These are phyloP conservation scores for Minunthozetes semirufus DNA, from an alignment of 2,888 invertebrate species.

Conservation along the genomic window DNA sequence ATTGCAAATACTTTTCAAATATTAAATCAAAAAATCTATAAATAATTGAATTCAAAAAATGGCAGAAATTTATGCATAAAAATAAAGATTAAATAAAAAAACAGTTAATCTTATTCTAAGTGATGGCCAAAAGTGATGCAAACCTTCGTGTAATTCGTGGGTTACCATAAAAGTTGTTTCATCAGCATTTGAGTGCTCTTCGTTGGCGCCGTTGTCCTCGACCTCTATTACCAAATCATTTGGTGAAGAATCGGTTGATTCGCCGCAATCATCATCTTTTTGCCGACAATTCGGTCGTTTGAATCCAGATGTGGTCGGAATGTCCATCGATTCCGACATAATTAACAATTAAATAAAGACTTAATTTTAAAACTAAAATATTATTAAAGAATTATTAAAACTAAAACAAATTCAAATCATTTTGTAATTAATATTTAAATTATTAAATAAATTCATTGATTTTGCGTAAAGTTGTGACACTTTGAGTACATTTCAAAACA, in stretches of 20 bases:
- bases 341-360: too few relatives aligned
- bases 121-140: not conserved
- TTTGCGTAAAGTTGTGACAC: too few relatives aligned
- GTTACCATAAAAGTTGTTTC: conserved; percentile 21
- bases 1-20: not conserved
- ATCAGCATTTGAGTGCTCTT: not conserved
- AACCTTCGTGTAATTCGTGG: conserved; percentile 24
- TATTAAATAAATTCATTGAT: too few relatives aligned
- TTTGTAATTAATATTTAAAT: too few relatives aligned
- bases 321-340: not conserved
- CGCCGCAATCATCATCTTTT: not conserved
- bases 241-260: not conserved
- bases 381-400: too few relatives aligned
- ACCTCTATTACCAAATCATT: not conserved
- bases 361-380: too few relatives aligned
- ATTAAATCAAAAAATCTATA: not conserved
- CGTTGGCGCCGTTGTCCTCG: conserved; percentile 9
- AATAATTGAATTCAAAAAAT: not conserved
- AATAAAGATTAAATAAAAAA: not conserved
- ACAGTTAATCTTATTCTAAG: not conserved
- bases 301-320: conserved; percentile 13
- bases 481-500: too few relatives aligned
- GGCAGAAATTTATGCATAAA: not conserved
- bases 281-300: conserved; percentile 7
- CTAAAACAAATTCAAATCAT: too few relatives aligned